Base-by-base conservation (phyloP, 30 jellyfish, hydroid and myxozoan species). In the Cassiopea andromeda region DNA sequence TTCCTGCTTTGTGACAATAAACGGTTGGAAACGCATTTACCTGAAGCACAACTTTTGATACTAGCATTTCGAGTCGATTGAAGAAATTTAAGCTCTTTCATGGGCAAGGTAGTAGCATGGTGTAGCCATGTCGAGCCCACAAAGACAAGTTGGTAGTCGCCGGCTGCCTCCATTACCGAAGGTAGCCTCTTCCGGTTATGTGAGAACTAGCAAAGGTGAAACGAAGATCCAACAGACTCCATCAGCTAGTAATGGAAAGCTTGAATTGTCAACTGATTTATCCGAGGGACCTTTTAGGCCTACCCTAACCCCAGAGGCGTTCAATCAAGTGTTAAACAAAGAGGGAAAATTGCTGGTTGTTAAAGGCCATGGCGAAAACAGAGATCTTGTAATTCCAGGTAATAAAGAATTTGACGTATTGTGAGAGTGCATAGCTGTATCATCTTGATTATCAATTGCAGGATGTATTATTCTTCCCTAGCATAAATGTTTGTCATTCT, bases 111-210 rank as follows among this genome's bases (percentile, higher is more conserved):
- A 64, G 8, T 64, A 4, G 6, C 27, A 4, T 64, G 64, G 47
- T 59, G n/a, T 48, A 77, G 78, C 45, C 15, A 93, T 93, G 98
- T 93, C 98, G 57, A 93, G 91, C 73, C 97, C 97, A 14, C 97
- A 88, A 48, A 88, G 94, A 74, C 98, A 93, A 84, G 98, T 93
- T 8, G 95, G 97, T 46, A 84, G 94, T 48, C 92, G 98, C 38
- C 93, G 98, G 16, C 74, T 93, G 77, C 98, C 98, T 1, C 98
- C 98, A 27, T 89, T 89, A n/a, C 92, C 91, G 15, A 89, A 89
- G 75, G 89, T 75, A 18, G 59, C 59, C 46, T 76, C 94, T 5
- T 80, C 97, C 69, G 69, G 84, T 7, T 72, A 61, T 54, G 77
- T 89, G 18, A 89, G 81, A 81, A 73, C 69, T 58, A 91, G 91